phyloP scores from a whole-genome alignment of 2,113 vertebrate species.

The Delphinus delphis region DNA sequence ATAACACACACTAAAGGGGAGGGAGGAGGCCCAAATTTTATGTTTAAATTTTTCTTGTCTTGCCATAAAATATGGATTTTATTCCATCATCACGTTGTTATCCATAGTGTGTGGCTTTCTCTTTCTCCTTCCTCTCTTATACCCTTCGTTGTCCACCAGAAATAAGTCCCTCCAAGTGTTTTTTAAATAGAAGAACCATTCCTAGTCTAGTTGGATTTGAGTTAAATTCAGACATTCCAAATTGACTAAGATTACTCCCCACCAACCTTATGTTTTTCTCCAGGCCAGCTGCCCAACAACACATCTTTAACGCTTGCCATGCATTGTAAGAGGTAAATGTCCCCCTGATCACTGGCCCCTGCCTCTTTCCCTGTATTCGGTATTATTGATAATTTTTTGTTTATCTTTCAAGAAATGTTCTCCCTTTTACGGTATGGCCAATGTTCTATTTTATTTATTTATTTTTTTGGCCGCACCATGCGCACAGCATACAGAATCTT shows the following conservation, averaged over 20 bases:
- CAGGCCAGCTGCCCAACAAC: background rate
- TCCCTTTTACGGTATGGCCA: background rate
- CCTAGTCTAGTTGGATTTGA: background rate
- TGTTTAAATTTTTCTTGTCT: no score
- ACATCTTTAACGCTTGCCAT: background rate
- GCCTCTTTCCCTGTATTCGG: background rate
- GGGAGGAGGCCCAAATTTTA: no score
- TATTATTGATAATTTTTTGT: background rate
- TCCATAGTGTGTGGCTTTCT: background rate
- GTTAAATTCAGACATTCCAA: background rate
- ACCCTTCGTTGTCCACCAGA: background rate
- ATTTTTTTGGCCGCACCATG: no score
- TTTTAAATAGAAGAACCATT: background rate
- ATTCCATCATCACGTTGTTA: background rate
- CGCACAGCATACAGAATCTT: no score
- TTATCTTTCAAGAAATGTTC: constrained; percentile 6
- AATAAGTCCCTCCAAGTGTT: background rate
- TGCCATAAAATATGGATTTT: no score
- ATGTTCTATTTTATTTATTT: no score
- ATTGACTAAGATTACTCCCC: background rate
- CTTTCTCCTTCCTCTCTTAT: background rate
- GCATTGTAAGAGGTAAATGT: background rate
- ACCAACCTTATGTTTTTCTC: background rate
- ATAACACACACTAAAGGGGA: no score
- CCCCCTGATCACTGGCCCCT: background rate